These are phyloP conservation scores for Mellivora capensis DNA, from an alignment of 2,113 vertebrate species.

Conservation along the genomic window DNA sequence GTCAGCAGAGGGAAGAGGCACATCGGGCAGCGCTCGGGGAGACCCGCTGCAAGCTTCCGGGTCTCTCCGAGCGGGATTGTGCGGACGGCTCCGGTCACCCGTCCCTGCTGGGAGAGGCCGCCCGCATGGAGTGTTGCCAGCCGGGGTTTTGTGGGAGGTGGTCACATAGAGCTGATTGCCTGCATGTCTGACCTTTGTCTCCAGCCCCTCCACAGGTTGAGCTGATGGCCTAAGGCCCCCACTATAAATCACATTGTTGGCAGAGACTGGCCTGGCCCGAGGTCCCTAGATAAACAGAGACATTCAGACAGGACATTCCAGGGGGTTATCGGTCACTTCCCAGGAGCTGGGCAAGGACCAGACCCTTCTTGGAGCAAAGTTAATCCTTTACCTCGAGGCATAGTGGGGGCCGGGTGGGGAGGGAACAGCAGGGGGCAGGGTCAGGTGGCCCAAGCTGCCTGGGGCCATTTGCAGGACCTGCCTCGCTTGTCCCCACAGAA, in stretches of 20 bases:
- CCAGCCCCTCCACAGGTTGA: background rate
- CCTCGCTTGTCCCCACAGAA: background rate
- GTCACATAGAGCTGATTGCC: background rate
- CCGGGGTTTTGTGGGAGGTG: background rate
- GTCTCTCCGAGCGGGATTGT: background rate
- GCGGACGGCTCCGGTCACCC: rapidly evolving
- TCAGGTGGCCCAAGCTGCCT: background rate
- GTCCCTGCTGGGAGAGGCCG: background rate
- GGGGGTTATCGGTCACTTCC: background rate
- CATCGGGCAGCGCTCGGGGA: rapidly evolving
- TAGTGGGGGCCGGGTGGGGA: rapidly evolving
- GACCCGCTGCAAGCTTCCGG: rapidly evolving
- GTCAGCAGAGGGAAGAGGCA: background rate
- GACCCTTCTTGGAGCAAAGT: background rate
- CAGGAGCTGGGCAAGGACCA: background rate
- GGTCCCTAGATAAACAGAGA: background rate
- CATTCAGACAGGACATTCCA: background rate
- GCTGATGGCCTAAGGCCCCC: background rate
- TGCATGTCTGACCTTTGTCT: background rate
- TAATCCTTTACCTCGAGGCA: background rate
- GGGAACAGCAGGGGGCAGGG: background rate
- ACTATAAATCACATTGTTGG: background rate
- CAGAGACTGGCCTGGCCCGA: background rate
- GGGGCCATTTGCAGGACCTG: no score
- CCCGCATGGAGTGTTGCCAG: rapidly evolving